Percentiles rank a stretch among this genome's conserved stretches.
These are phyloP conservation scores for Melinopterus prodromus DNA, from an alignment of 2,888 invertebrate species.

Conservation along the genomic window DNA sequence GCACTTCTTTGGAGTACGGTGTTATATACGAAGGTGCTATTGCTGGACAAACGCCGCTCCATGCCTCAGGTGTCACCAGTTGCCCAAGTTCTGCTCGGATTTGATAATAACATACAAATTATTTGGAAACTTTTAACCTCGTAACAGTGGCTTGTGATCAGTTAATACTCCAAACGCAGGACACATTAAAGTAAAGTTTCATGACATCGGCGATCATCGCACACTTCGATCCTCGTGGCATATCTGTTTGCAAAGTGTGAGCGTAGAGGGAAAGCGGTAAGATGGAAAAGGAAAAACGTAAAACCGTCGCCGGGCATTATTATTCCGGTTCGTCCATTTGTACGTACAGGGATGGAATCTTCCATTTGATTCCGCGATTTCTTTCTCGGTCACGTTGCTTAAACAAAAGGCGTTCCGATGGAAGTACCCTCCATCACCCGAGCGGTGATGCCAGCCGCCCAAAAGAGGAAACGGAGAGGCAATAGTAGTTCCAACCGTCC, in stretches of 20 bases:
- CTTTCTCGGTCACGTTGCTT: conserved; percentile 35
- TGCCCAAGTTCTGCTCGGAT: too few relatives aligned
- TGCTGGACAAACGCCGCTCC: too few relatives aligned
- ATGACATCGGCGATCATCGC: background rate
- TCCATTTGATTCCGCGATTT: conserved; percentile 32
- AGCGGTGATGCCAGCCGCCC: background rate
- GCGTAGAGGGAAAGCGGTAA: background rate
- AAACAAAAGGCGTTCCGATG: conserved; percentile 27
- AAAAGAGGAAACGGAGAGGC: background rate
- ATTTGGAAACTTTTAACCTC: too few relatives aligned
- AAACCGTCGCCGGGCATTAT: background rate
- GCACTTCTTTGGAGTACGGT: too few relatives aligned
- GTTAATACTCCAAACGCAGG: too few relatives aligned
- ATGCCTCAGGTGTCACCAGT: too few relatives aligned
- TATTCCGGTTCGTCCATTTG: conserved; percentile 4
- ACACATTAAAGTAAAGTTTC: background rate
- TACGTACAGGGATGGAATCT: background rate
- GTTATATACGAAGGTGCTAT: too few relatives aligned
- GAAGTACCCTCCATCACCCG: background rate
- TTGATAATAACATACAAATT: too few relatives aligned
- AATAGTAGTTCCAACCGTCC: background rate
- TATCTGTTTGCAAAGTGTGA: background rate
- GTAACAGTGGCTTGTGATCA: too few relatives aligned
- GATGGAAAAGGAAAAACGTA: background rate
- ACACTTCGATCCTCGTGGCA: background rate